Evolutionary conservation across 2,888 invertebrate genomes (phyloP), one percentile per base, ranked within the genome.

Genomic region (Chloroclystis v-ata): DNA sequence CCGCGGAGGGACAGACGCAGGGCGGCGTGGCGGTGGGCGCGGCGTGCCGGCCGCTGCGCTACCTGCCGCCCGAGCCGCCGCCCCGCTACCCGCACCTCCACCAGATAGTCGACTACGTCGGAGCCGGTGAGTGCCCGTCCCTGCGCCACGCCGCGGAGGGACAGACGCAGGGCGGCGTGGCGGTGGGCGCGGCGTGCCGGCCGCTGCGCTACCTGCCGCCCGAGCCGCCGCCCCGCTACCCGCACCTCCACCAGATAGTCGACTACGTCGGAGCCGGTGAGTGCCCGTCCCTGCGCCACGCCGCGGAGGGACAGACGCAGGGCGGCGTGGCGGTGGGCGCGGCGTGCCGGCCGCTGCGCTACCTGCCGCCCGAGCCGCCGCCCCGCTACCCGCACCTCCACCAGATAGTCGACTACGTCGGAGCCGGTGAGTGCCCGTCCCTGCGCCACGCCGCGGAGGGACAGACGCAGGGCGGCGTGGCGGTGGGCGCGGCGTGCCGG

Each of bases 21-120:
- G n/a, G 54, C 51, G 58, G 48, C 37, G 26, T 56, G 53, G 49
- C 48, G 43, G 59, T 59, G 53, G 55, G 60, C 51, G 51, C 50
- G 43, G 51, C 56, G 40, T 53, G 58, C 42, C 62, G 63, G 26
- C 61, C 67, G 58, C 69, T 74, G 69, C 76, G 72, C 54, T 78
- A 75, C 70, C 65, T 76, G 71, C 71, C 77, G 65, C 73, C 72
- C 57, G 63, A 54, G 49, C 62, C 65, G 58, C 56, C 54, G 26
- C 46, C 53, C 11, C 69, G 61, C 65, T 32, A 63, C 20, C 57
- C 47, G 26, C 75, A 67, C 16, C 67, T 79, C 59, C 70, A 67
- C 46, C 78, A 72, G 61, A 66, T 86, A 65, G 64, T 84, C 45
- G 78, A 83, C 67, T 87, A 79, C 69, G 78, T 86, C 41, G 77